Conservation (phyloP, 1,140 invertebrate species). For the Drosophila nigromelanica region DNA sequence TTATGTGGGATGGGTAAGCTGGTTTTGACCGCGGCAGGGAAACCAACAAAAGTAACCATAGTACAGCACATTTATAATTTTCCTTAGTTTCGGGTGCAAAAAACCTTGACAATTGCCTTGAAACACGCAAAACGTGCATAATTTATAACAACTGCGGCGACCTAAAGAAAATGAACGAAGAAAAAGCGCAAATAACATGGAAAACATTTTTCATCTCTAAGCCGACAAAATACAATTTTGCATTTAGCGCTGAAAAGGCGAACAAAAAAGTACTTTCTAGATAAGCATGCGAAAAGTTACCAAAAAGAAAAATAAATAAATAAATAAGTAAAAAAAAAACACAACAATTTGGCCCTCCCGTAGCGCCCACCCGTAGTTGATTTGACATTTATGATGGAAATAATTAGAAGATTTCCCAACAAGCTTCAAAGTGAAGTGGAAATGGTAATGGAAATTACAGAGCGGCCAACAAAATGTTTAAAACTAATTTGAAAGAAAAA, state of each 20-base stretch:
- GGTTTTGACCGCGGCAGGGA: background rate
- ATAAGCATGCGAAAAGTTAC: constrained; percentile 55
- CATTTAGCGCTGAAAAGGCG: constrained; percentile 60
- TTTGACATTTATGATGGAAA: constrained; percentile 76
- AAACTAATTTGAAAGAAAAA: no score
- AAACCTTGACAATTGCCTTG: constrained; percentile 79
- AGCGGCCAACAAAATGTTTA: constrained; percentile 10
- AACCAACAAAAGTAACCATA: constrained; percentile 66
- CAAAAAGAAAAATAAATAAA: constrained; percentile 22
- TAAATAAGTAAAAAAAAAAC: constrained; percentile 21
- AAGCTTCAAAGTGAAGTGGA: constrained; percentile 54
- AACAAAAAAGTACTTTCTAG: constrained; percentile 61
- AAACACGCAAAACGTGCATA: constrained; percentile 78
- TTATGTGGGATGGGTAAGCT: constrained; percentile 14
- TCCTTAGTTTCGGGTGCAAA: constrained; percentile 38
- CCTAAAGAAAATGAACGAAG: constrained; percentile 7
- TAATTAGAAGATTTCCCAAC: constrained; percentile 66
- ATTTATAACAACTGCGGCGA: constrained; percentile 54
- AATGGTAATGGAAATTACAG: constrained; percentile 47
- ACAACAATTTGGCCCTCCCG: constrained; percentile 32
- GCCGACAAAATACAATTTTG: constrained; percentile 60
- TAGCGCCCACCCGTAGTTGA: constrained; percentile 39
- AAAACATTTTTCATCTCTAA: constrained; percentile 49
- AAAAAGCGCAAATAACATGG: constrained; percentile 14
- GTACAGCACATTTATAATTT: constrained; percentile 62